Evolutionary conservation across 2,797 vertebrate species (phyloP), one percentile per base, ranked within the genome.

Genomic region (Scyliorhinus canicula): DNA sequence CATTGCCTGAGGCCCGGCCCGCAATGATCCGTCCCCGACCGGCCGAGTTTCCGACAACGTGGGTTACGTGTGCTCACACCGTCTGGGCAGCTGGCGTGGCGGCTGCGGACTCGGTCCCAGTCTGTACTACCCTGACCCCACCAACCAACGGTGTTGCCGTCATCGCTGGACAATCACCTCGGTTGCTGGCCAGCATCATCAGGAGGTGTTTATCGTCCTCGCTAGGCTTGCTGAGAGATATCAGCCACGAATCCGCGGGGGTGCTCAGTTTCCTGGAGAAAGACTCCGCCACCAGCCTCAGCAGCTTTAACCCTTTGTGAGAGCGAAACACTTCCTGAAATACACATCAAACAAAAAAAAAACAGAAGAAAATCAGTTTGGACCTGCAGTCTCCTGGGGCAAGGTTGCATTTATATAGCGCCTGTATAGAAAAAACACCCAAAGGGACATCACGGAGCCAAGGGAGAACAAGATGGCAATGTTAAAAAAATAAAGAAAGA

Each of bases 141-240:
- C 19, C 86, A 16, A 88, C 19, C 52, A 21, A 88, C 1, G 4
- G 31, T 57, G 85, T 63, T 40, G 31, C 2, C 0, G 1, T 12
- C 4, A 3, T 2, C 14, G 1, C 14, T 35, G 26, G 85, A 14
- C 91, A 95, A 97, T 97, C 97, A 98, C 99, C 99, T 65, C 98
- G 98, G 19, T 98, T 97, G 95, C 98, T 98, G 55, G 98, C 97
- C 96, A 99, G 96, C 0, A 98, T 98, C 98, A 99, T 98, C 93
- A 99, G 97, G 90, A 99, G 97, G 96, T 99, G 98, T 95, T 98
- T 98, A 88, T 99, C 98, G 0, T 98, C 98, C 96, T 98, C 98
- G 24, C 97, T 98, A 11, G 99, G 98, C 95, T 99, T 99, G 97
- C 98, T 99, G 95, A 99, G 97, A 95, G 98, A 99, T 79, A 99